Evolutionary conservation across 2,113 vertebrate species (phyloP).

Genomic region (Limanda limanda): DNA sequence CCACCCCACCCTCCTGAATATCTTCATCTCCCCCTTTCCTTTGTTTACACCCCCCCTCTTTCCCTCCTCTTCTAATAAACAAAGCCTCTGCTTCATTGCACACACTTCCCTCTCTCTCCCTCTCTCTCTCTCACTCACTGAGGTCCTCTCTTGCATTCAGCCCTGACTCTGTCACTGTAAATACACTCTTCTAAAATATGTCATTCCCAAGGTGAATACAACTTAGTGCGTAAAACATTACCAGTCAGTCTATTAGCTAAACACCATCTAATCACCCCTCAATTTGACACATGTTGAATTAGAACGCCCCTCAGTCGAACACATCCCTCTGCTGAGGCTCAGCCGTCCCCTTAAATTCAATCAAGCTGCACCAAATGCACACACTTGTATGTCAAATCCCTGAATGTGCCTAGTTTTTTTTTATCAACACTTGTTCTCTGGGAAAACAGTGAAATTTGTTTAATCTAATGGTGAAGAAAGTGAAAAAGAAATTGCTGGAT

Average conservation of each 20-base stretch:
- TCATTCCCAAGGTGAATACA: not conserved
- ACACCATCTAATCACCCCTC: slow-evolving; percentile 18
- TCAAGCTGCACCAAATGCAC: too few species aligned
- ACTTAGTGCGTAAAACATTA: too few species aligned
- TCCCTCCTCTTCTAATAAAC: slow-evolving; percentile 40
- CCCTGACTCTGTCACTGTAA: not conserved
- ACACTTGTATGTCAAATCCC: too few species aligned
- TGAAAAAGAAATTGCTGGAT: too few species aligned
- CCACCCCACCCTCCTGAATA: not conserved
- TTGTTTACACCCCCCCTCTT: slow-evolving; percentile 30
- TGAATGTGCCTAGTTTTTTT: too few species aligned
- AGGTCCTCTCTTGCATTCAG: slow-evolving; percentile 11
- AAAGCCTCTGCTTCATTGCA: slow-evolving; percentile 18
- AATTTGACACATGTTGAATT: slow-evolving; percentile 7
- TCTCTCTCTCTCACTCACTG: not conserved
- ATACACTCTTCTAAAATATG: not conserved
- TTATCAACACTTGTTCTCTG: too few species aligned
- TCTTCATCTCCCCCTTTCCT: slow-evolving; percentile 23
- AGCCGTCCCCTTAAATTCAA: too few species aligned
- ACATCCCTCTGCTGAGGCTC: too few species aligned
- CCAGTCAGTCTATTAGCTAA: slow-evolving; percentile 13
- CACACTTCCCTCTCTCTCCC: not conserved
- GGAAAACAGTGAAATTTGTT: too few species aligned
- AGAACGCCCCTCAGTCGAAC: too few species aligned
- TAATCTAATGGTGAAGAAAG: too few species aligned